These are phyloP conservation scores for Meteorus cinctellus DNA, from an alignment of 2,888 invertebrate genomes.

Conservation along the genomic window DNA sequence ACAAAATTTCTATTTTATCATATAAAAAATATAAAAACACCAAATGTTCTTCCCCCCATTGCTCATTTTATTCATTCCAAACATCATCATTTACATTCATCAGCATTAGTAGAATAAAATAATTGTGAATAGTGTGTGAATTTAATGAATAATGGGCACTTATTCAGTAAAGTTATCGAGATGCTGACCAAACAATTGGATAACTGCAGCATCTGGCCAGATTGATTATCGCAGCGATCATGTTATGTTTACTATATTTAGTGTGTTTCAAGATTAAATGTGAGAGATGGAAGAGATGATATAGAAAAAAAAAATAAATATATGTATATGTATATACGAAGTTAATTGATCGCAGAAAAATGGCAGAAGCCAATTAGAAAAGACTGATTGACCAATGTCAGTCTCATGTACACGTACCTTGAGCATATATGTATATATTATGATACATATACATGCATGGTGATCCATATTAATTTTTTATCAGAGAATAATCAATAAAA, in stretches of 20 bases:
- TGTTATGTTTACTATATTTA: conserved; percentile 70
- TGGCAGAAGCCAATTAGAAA: conserved; percentile 26
- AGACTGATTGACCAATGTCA: conserved; percentile 43
- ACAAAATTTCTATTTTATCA: too few relatives aligned
- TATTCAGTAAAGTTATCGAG: neutral
- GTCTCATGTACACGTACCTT: conserved; percentile 45
- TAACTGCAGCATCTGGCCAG: conserved; percentile 46
- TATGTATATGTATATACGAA: conserved; percentile 50
- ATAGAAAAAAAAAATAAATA: conserved; percentile 37
- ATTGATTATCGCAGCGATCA: conserved; percentile 58
- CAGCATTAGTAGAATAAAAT: too few relatives aligned
- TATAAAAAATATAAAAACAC: too few relatives aligned
- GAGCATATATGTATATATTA: conserved; percentile 48
- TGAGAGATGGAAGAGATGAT: conserved; percentile 51
- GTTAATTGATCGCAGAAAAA: conserved; percentile 33
- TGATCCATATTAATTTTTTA: conserved; percentile 45
- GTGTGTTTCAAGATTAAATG: conserved; percentile 65
- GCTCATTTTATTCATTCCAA: too few relatives aligned
- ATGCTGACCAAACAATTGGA: neutral
- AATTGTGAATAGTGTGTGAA: neutral
- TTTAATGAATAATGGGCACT: neutral
- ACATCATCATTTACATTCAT: too few relatives aligned
- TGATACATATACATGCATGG: conserved; percentile 37
- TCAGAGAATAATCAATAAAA: conserved; percentile 46
- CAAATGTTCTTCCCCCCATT: too few relatives aligned